Evolutionary conservation across 1,140 invertebrate genomes (phyloP), one percentile per base, ranked within the genome.

Genomic region (Hormaphis cornu): DNA sequence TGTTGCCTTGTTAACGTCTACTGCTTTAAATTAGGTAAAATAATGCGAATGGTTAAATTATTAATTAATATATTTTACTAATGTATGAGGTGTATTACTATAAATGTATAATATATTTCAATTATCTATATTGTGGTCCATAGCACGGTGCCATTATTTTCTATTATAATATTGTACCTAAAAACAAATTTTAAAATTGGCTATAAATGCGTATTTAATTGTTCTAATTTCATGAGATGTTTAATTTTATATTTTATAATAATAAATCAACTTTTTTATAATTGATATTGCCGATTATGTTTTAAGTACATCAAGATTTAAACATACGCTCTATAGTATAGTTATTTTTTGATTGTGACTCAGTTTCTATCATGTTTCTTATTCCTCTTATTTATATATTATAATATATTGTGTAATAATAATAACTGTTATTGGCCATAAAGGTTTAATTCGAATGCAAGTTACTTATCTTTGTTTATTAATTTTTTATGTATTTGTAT

Each of bases 1-100:
- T 70, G 96, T 99, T 1, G 97, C 96, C 33, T 84, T 96, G 30
- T 82, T 96, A 72, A 91, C 90, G 37, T 94, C 90, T 50, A 93
- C 91, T n/a, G 86, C 89, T 73, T 84, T 93, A 71, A 92, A 93
- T 80, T 95, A 87, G 84, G 73, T 69, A 35, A 48, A 46, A 63
- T 46, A 58, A 46, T 63, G 46, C 3, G 0, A 37, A 59, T 10
- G 10, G 37, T 22, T 22, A 37, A 58, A 40, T n/a, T 58, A 35
- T 40, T 58, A 35, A 59, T 26, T 26, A 61, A 28, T 26, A 52
- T 52, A 40, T 8, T 40, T 16, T 28, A 30, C 28, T 18, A 33
- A 44, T 44, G 30, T 48, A 48, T 63, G 18, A 35, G 18, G 22
- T 37, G 3, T 9, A 35, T 33, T 24, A 20, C 22, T 22, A 30